Base-by-base conservation (phyloP, 1,140 invertebrate genomes). In the Diorhabda sublineata region DNA sequence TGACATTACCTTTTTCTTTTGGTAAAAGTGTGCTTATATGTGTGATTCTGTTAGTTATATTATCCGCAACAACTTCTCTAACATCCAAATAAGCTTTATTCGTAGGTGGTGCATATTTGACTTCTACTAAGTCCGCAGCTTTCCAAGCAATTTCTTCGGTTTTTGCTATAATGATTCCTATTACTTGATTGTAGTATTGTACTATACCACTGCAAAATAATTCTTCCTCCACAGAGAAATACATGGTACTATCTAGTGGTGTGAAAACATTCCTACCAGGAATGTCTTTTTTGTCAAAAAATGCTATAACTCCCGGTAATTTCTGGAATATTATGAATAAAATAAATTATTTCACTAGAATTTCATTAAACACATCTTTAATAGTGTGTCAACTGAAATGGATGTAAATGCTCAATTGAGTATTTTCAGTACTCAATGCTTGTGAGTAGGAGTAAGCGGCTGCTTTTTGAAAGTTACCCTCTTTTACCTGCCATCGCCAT, bases 211-310 rank as follows among this genome's bases (percentile, higher is more conserved):
- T 77, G 57, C 84, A 85, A 52, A 88, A 67, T 42, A 67, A 83
- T 74, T 87, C 85, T 76, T 85, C 84, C 43, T 83, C 80, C 0
- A 66, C 69, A n/a, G 64, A 45, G 7, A 3, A n/a, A 41, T 9
- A 42, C 8, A 76, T 69, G 70, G 72, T 78, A 0, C 77, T 68
- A 57, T 75, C 75, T 2, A 4, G 65, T 3, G 82, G 79, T 2
- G 79, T 83, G 66, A 85, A 89, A 3, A 58, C 75, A 78, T 93
- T 93, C 58, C 81, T 82, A 0, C 92, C 92, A 2, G 92, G 91
- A 42, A 95, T 85, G 78, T 94, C 92, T 74, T 88, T 88, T 2
- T 89, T 89, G 6, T 86, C 85, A 70, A 87, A 87, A 75, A 92
- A 92, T 1, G 85, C 87, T 3, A 91, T 72, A 3, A 95, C 90